Conservation (phyloP, 2,113 vertebrate genomes). For the Heterotis niloticus region DNA sequence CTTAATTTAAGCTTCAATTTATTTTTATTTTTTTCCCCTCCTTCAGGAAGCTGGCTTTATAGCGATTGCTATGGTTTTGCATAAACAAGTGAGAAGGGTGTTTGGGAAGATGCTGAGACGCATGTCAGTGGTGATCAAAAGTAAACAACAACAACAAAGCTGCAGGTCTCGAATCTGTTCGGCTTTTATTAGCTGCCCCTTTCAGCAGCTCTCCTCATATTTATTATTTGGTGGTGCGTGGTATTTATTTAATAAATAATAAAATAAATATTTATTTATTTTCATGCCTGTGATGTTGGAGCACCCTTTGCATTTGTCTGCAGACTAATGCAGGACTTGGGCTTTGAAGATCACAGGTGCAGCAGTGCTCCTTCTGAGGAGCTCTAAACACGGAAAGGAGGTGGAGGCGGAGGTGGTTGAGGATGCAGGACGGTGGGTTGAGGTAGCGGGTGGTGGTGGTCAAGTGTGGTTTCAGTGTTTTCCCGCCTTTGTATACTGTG, state of each 20-base stretch:
- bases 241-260: constrained; percentile 27
- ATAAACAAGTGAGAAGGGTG: background rate
- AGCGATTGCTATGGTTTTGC: background rate
- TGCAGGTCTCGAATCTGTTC: constrained; percentile 8
- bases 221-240: constrained; percentile 50
- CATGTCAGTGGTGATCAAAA: background rate
- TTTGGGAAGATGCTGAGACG: background rate
- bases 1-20: background rate
- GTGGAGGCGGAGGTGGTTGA: background rate
- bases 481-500: constrained; percentile 27
- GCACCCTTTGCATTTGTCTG: constrained; percentile 52
- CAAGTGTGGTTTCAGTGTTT: constrained; percentile 40
- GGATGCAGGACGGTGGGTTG: no score
- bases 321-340: constrained; percentile 40
- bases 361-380: constrained; percentile 6
- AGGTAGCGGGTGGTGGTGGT: background rate
- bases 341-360: constrained; percentile 38
- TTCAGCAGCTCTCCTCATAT: constrained; percentile 32
- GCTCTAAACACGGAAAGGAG: constrained; percentile 16
- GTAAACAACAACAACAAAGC: constrained; percentile 7
- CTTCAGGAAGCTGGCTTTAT: background rate
- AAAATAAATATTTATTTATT: constrained; percentile 28
- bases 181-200: constrained; percentile 23
- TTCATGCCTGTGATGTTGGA: constrained; percentile 49
- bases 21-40: background rate